Percentiles rank a stretch among this genome's conserved stretches.
phyloP scores from a whole-genome alignment of 2,797 vertebrate species.

The Sebastes minor region DNA sequence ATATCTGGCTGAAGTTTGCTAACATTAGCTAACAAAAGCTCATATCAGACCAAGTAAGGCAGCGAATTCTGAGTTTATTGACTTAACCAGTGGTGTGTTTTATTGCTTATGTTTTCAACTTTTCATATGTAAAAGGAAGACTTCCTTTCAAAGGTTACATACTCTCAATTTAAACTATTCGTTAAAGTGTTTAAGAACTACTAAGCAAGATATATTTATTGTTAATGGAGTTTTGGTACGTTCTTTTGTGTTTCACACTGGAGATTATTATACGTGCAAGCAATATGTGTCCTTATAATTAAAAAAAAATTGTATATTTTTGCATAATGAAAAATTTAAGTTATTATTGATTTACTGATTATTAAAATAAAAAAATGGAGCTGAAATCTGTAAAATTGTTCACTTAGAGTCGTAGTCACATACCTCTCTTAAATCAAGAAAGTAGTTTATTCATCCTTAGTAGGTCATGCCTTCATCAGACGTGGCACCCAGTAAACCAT shows the following conservation, averaged over 20 bases:
- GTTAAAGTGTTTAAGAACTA: background rate
- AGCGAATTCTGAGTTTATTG: background rate
- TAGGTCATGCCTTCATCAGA: background rate
- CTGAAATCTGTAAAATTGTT: background rate
- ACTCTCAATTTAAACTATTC: background rate
- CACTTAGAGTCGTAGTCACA: background rate
- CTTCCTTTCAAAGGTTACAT: background rate
- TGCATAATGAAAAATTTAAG: background rate
- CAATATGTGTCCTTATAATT: background rate
- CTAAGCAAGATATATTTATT: constrained; percentile 1
- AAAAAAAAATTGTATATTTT: background rate
- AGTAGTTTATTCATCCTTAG: background rate
- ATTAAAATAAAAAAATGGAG: background rate
- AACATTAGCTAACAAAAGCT: background rate
- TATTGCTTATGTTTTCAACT: background rate
- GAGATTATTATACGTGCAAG: background rate
- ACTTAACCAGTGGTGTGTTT: background rate
- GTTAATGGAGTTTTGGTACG: background rate
- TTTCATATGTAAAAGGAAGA: background rate
- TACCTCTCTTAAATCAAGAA: background rate
- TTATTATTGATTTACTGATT: background rate
- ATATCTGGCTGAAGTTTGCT: background rate
- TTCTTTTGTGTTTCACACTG: background rate
- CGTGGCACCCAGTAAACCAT: background rate
- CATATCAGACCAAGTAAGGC: background rate